These are phyloP conservation scores for Ranitomeya imitator DNA, from an alignment of 2,113 vertebrate genomes.

Conservation along the genomic window DNA sequence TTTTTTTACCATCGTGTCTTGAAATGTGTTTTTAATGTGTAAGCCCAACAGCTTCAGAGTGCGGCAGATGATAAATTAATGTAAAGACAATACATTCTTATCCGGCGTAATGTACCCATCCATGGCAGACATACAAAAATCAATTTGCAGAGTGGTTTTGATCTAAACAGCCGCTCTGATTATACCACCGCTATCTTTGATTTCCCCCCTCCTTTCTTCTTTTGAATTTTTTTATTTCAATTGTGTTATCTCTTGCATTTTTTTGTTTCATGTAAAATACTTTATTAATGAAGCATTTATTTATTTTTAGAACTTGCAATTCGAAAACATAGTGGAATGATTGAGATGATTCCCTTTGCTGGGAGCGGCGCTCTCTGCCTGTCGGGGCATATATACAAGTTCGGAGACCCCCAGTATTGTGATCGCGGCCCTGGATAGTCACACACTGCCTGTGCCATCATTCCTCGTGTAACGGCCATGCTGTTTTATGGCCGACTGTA, in stretches of 20 bases:
- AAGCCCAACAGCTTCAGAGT: constrained; percentile 19
- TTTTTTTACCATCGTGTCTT: constrained; percentile 32
- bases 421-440: too few relatives aligned
- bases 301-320: too few relatives aligned
- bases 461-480: too few relatives aligned
- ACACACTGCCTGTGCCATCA: too few relatives aligned
- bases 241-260: constrained; percentile 8
- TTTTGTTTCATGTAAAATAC: not conserved
- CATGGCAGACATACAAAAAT: constrained; percentile 51
- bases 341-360: too few relatives aligned
- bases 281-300: not conserved
- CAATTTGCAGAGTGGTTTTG: constrained; percentile 7
- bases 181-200: constrained; percentile 29
- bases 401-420: too few relatives aligned
- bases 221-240: not conserved
- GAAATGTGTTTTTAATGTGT: constrained; percentile 56
- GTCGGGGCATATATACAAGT: too few relatives aligned
- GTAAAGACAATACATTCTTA: constrained; percentile 32
- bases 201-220: not conserved
- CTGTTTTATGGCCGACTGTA: too few relatives aligned
- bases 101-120: constrained; percentile 6
- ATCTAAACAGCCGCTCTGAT: constrained; percentile 29
- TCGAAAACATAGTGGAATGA: too few relatives aligned
- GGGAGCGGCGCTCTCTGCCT: too few relatives aligned
- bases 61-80: constrained; percentile 31